Evolutionary conservation across 2,888 invertebrate species (phyloP), one percentile per base, ranked within the genome.

Genomic region (Podabrus alpinus): DNA sequence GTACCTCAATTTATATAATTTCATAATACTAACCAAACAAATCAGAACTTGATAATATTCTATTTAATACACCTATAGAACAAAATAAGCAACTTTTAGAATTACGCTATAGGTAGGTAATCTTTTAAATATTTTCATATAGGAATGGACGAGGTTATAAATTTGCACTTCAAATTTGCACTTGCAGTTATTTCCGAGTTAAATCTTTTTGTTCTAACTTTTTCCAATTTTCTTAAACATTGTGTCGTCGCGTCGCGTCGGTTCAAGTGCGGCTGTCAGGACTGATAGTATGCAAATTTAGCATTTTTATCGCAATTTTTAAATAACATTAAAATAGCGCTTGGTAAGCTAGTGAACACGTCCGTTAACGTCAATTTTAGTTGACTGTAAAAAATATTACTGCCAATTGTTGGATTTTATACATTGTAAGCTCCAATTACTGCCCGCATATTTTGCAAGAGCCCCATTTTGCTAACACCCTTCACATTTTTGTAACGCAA

Each of bases 291-390:
- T 29, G 73, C 73, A 70, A 73, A 73, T 69, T 73, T 70, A 70
- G 73, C 73, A 73, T 73, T 73, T 73, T 69, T 69, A 73, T 69
- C 15, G 69, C 59, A 17, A 73, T 73, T 73, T 64, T 64, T 10
- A 60, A 66, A 70, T 69, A 70, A 69, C 69, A 69, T 69, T 69
- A 69, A 73, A 70, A 70, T 29, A 66, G 68, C 17, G 68, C 71
- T 16, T 25, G 24, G 62, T 64, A 74, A 74, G 67, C 62, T 19
- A 45, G 45, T n/a, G 45, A 45, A 45, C 70, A 74, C 68, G 71
- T 68, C 74, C 62, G 71, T 74, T 71, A 74, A 21, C 62, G 74
- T 68, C 71, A 71, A 74, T 64, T 71, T 71, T 68, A 72, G 69
- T 69, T 72, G 69, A 24, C 69, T 24, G 25, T 61, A 69, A 71